Conservation (phyloP, 2,113 vertebrate genomes). For the Megaleporinus macrocephalus region DNA sequence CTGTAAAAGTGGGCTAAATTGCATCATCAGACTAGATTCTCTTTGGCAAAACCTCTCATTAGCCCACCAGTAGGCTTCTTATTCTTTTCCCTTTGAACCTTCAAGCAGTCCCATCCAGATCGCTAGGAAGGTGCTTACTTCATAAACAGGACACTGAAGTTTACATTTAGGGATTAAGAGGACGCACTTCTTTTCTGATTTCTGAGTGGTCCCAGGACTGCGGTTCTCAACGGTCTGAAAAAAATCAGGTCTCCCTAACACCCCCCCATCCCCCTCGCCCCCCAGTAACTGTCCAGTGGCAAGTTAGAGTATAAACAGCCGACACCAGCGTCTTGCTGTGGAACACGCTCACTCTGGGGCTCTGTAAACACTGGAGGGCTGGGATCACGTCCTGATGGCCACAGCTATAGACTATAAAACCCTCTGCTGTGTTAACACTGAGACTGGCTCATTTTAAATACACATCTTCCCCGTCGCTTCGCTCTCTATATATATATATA, state of each 20-base stretch:
- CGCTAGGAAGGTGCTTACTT: slow-evolving; percentile 11
- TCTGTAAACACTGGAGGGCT: slow-evolving; percentile 22
- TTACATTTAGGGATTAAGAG: background rate
- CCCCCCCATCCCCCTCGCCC: background rate
- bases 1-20: background rate
- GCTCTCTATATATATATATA: slow-evolving; percentile 32
- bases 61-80: background rate
- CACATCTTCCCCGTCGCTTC: slow-evolving; percentile 65
- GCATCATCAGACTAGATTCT: background rate
- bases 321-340: background rate
- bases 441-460: slow-evolving; percentile 59
- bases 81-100: background rate
- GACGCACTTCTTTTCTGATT: background rate
- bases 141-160: slow-evolving; percentile 13
- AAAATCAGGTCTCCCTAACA: background rate
- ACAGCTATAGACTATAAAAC: background rate
- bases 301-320: slow-evolving; percentile 3
- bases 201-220: background rate
- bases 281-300: background rate
- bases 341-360: background rate
- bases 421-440: slow-evolving; percentile 38
- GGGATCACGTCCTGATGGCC: slow-evolving; percentile 7
- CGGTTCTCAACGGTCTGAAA: background rate
- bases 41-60: background rate
- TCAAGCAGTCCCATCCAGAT: background rate